These are phyloP conservation scores for Erpetoichthys calabaricus DNA, from an alignment of 2,797 vertebrate genomes.

Conservation along the genomic window DNA sequence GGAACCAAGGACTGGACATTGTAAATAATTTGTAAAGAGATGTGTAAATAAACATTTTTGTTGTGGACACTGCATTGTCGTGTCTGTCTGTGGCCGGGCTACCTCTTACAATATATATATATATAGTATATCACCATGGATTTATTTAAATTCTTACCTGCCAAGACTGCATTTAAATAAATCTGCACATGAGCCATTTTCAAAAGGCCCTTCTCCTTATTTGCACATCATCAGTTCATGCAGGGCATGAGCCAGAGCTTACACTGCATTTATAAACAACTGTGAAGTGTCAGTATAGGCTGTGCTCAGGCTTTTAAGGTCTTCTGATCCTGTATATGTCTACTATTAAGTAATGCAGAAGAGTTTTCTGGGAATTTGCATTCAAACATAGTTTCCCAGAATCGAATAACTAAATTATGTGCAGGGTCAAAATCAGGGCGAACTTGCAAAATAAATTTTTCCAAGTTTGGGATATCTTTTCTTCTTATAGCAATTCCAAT, in stretches of 20 bases:
- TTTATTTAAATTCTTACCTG: slow-evolving; percentile 55
- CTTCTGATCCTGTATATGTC: slow-evolving; percentile 47
- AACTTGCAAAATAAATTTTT: slow-evolving; percentile 47
- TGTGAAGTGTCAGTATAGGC: slow-evolving; percentile 63
- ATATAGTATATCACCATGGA: no score
- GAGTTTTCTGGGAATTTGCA: slow-evolving; percentile 29
- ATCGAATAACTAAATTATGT: slow-evolving; percentile 46
- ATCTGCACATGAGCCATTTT: slow-evolving; percentile 34
- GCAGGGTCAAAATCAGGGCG: slow-evolving; percentile 30
- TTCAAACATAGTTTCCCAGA: slow-evolving; percentile 57
- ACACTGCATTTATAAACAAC: slow-evolving; percentile 59
- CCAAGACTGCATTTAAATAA: slow-evolving; percentile 37
- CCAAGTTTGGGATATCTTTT: slow-evolving; percentile 43
- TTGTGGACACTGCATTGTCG: no score
- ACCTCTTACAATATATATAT: no score
- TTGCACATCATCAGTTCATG: slow-evolving; percentile 41
- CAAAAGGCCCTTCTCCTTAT: slow-evolving; percentile 33
- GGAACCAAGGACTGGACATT: no score
- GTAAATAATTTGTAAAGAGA: no score
- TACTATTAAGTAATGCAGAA: slow-evolving; percentile 11
- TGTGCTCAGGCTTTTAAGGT: slow-evolving; percentile 35
- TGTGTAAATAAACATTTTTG: no score
- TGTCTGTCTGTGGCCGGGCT: no score
- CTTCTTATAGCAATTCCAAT: slow-evolving; percentile 56
- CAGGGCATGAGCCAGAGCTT: slow-evolving; percentile 44